Evolutionary conservation across 2,113 vertebrate genomes (phyloP), one percentile per base, ranked within the genome.

Genomic region (Gallinago paraguaiae): DNA sequence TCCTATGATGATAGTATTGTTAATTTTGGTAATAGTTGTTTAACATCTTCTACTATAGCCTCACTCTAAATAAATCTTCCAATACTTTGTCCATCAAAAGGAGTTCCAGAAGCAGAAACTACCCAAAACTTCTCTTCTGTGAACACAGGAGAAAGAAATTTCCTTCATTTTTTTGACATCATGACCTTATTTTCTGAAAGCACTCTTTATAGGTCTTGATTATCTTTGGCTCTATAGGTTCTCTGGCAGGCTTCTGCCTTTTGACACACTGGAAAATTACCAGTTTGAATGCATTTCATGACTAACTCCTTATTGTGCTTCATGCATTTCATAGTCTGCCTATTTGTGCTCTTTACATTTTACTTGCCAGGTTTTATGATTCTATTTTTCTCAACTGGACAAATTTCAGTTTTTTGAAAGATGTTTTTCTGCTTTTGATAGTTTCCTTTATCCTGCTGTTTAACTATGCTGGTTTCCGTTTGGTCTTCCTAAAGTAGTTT

Each of bases 141-240:
- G 63, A 94, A 57, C 25, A 76, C 2, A 22, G 7, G 35, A 88
- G 54, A 72, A 91, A 86, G 25, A 88, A 61, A 70, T 65, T 43
- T 53, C 48, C 76, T 87, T 46, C 48, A 9, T 30, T 88, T 76
- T 76, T 82, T 91, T 70, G 50, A 93, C 76, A 46, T 91, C 25
- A 23, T 60, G 37, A 83, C 54, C 50, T 78, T 76, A 81, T 83
- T 92, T 95, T 92, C 64, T 88, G 51, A 93, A 96, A 90, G 80
- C 11, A 75, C 13, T 81, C 56, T 65, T 76, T 81, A 70, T 67
- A 41, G 33, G 16, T 46, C 64, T 83, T 74, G 80, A 95, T 94
- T 88, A 81, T 67, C 86, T 90, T 93, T 90, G 94, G 88, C 86
- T 92, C 46, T 84, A 37, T 25, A 75, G 76, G 67, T 88, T 60